Base-by-base conservation (phyloP, 2,797 vertebrate species). In the Pteronotus mesoamericanus region DNA sequence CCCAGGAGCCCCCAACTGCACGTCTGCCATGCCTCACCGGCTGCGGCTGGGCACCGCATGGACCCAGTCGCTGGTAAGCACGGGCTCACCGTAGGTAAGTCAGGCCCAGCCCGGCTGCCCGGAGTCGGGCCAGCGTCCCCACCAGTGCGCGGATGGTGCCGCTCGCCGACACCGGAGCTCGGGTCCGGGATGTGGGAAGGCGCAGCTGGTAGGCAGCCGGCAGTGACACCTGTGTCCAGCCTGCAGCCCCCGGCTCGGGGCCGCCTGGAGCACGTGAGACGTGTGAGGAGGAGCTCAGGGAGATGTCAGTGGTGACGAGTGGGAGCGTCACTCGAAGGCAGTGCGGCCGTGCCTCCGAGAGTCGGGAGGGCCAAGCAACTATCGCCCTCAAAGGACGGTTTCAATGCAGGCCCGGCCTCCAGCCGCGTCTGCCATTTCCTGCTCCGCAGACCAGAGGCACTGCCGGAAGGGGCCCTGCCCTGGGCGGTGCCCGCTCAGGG, bases 181-280 rank as follows among this genome's bases (percentile, higher is more conserved):
- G 19, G 34, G 46, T 32, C 29, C 0, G 69, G 59, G 29, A 4
- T 5, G 11, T 55, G 46, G 24, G 10, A 16, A 11, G 6, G 7
- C 14, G 44, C 3, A 3, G 22, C n/a, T 2, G 2, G 0, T 6
- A 4, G 12, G 46, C 1, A 42, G 9, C 71, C 46, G 59, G 0
- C 1, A 0, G 26, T 1, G 1, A 44, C 39, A 69, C 29, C 29
- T 29, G 0, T 1, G 5, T 32, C 1, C 0, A 72, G n/a, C 19
- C 9, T 15, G 7, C 42, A 39, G 3, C 39, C 48, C 61, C 29
- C 5, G 5, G 15, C 11, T 42, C 44, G 11, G 48, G 11, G 19
- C 14, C 6, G 1, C 86, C 48, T 44, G 9, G 39, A 89, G 55
- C 39, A 2, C 1, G 0, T 8, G 22, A 53, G 69, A 9, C 3